A percentile compares a stretch with the other conserved stretches of the same genome.
Evolutionary conservation across 2,113 vertebrate genomes (phyloP).

Genomic region (Rhynchomys soricoides): DNA sequence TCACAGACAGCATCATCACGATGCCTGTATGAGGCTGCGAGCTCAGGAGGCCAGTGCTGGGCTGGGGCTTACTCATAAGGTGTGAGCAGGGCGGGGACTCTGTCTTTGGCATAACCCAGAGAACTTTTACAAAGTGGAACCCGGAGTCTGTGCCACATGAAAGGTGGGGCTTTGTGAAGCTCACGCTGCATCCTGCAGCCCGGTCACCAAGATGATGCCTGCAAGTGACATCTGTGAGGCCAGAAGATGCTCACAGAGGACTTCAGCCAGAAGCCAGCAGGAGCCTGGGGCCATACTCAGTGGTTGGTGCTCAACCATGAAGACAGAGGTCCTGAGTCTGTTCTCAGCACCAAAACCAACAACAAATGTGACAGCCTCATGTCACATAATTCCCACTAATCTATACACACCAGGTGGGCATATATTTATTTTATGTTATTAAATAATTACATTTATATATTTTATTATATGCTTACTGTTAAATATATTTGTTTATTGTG

Average conservation of each 20-base stretch:
- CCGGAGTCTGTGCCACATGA: background rate
- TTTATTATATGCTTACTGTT: background rate
- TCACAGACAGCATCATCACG: background rate
- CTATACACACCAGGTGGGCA: background rate
- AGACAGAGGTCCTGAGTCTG: background rate
- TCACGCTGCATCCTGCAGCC: background rate
- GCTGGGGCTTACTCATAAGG: background rate
- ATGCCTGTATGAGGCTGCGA: background rate
- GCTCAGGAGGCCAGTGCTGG: background rate
- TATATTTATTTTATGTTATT: background rate
- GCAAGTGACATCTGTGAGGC: background rate
- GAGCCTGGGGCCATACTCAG: too few species aligned
- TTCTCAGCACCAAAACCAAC: background rate
- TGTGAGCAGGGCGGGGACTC: background rate
- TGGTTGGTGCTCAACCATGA: background rate
- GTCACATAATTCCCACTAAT: background rate
- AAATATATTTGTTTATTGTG: background rate
- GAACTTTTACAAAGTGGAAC: background rate
- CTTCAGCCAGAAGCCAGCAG: background rate
- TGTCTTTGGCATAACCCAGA: accelerated
- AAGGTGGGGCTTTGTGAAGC: background rate
- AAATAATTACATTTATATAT: background rate
- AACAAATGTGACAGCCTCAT: background rate
- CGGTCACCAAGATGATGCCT: background rate
- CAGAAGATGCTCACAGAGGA: background rate